Evolutionary conservation across 1,140 invertebrate genomes (phyloP), one percentile per base, ranked within the genome.

Genomic region (Sweltsa coloradensis): DNA sequence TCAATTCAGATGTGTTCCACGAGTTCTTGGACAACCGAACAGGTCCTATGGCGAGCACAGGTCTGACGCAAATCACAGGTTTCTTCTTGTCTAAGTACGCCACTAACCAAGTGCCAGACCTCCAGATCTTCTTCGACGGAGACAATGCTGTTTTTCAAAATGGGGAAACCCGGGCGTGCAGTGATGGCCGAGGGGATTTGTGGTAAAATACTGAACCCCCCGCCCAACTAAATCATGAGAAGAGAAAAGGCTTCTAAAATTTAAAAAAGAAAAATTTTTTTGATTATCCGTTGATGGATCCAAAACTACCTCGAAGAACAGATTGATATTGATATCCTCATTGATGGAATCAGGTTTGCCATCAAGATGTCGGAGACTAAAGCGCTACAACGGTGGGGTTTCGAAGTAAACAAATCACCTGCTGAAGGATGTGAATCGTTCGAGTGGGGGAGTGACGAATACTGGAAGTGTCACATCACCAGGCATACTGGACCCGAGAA

Each of bases 401-500:
- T 87, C 60, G 65, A 75, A 19, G 59, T 88, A 44, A 81, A 86
- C 58, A 73, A 67, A 49, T 85, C 79, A 0, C 78, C 78, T 0
- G 78, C 77, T 2, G 70, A 71, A 50, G 81, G 81, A 16, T 90
- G 86, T 56, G 76, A 84, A 56, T 70, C 76, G 34, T 64, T 80
- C 3, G 72, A 73, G 31, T 84, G 84, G 40, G 82, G 81, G 0
- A 81, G 76, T 43, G 84, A 89, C 58, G 75, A 74, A 0, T 89
- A 86, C 60, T 87, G 86, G 82, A 75, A 81, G 57, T 90, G 87
- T 54, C 83, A 85, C 0, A 72, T 85, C 1, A 68, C 78, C 40
- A 73, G 78, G 54, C 75, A 81, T 22, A 89, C 86, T 0, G 79
- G 78, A 0, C 80, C 84, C 1, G 83, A 90, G 62, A 89, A 89